These are phyloP conservation scores for Nyctalus aviator DNA, from an alignment of 2,797 vertebrate genomes.

Conservation along the genomic window DNA sequence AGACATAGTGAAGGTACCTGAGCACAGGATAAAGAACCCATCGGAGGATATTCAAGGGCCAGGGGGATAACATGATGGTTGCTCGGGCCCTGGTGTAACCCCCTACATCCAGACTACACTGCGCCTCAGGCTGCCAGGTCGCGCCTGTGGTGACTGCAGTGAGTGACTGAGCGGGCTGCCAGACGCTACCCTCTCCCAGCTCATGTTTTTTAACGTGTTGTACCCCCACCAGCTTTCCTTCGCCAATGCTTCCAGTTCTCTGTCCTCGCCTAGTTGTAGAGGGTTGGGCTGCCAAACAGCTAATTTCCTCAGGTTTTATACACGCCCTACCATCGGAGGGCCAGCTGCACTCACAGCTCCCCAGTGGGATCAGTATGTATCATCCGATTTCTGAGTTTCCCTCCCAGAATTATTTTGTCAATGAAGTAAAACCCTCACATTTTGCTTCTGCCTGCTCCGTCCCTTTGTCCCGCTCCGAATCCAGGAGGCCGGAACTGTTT, in stretches of 20 bases:
- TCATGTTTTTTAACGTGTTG: background rate
- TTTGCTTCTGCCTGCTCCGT: background rate
- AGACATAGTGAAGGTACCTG: background rate
- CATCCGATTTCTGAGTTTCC: background rate
- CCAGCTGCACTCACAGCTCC: background rate
- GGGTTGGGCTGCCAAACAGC: background rate
- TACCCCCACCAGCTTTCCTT: background rate
- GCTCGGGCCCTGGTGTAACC: background rate
- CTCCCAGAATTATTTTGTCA: background rate
- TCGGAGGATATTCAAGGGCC: background rate
- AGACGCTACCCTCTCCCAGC: background rate
- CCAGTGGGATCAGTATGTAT: fast-evolving
- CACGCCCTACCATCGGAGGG: background rate
- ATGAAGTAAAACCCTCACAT: background rate
- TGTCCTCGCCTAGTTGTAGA: background rate
- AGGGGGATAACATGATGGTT: background rate
- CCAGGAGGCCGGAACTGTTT: background rate
- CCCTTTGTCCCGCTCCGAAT: background rate
- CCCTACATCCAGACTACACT: background rate
- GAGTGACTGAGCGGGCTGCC: background rate
- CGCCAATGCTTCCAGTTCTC: background rate
- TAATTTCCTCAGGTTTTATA: background rate
- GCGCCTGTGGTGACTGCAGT: background rate
- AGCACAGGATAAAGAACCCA: background rate
- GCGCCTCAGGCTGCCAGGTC: background rate